phyloP scores from a whole-genome alignment of 2,797 vertebrate species.

The Bovichtus diacanthus region DNA sequence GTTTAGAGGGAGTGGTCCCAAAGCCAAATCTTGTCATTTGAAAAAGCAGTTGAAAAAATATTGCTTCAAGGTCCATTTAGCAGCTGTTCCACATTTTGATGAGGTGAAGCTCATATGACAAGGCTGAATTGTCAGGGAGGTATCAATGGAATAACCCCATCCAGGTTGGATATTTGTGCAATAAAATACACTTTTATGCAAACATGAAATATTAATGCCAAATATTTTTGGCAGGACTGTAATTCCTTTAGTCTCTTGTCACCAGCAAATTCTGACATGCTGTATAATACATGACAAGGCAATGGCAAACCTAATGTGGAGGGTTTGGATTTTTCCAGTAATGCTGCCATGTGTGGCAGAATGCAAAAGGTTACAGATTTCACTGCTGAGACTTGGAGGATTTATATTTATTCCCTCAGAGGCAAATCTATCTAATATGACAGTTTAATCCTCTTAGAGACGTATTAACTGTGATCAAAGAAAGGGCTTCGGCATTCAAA shows the following conservation, averaged over 20 bases:
- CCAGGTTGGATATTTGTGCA: too few species aligned
- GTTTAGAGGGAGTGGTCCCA: not conserved
- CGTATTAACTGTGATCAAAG: slow-evolving; percentile 77
- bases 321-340: slow-evolving; percentile 58
- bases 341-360: slow-evolving; percentile 42
- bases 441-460: slow-evolving; percentile 78
- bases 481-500: slow-evolving; percentile 57
- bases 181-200: too few species aligned
- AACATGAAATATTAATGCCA: too few species aligned
- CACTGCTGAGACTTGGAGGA: slow-evolving; percentile 65
- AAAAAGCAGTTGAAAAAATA: not conserved
- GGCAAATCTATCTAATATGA: slow-evolving; percentile 77
- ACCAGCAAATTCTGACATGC: slow-evolving; percentile 43
- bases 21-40: not conserved
- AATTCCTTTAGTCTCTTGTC: slow-evolving; percentile 32
- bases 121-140: too few species aligned
- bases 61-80: not conserved
- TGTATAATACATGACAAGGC: slow-evolving; percentile 47
- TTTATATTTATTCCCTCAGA: slow-evolving; percentile 74
- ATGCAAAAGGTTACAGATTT: slow-evolving; percentile 67
- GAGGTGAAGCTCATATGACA: too few species aligned
- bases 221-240: slow-evolving; percentile 20
- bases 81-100: too few species aligned
- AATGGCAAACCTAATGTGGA: slow-evolving; percentile 34
- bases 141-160: too few species aligned